A percentile compares a stretch with the other conserved stretches of the same genome.
phyloP scores from a whole-genome alignment of 2,113 vertebrate species.

The Seriola aureovittata region DNA sequence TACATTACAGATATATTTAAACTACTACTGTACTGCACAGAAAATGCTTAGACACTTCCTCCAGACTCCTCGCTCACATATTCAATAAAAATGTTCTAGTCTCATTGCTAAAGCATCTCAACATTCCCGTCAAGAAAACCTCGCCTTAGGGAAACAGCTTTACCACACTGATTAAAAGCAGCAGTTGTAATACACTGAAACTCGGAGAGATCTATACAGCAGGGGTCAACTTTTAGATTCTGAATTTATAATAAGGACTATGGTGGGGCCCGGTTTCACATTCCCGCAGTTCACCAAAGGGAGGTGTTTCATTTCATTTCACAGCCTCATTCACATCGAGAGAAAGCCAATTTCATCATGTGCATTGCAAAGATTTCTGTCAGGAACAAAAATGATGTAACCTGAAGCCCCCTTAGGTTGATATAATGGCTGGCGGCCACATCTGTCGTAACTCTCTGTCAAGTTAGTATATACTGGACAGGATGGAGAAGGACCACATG shows the following conservation, averaged over 20 bases:
- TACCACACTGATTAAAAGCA: background rate
- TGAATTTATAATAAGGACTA: background rate
- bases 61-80: background rate
- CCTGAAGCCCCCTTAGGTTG: conserved; percentile 15
- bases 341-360: conserved; percentile 13
- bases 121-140: background rate
- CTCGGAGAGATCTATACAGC: background rate
- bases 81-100: background rate
- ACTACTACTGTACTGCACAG: background rate
- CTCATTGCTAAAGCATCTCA: background rate
- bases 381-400: conserved; percentile 48
- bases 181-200: background rate
- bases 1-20: background rate
- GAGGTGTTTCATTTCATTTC: conserved; percentile 46
- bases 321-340: conserved; percentile 12
- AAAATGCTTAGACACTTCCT: background rate
- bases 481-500: conserved; percentile 60
- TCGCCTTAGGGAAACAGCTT: background rate
- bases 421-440: conserved; percentile 21
- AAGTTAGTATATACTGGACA: conserved; percentile 45
- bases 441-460: conserved; percentile 50
- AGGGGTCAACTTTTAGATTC: background rate
- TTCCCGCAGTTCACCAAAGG: background rate
- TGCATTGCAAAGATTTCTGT: conserved; percentile 27
- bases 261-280: background rate